Percentiles rank a stretch among this genome's conserved stretches.
These are phyloP conservation scores for Dryobota labecula DNA, from an alignment of 2,888 invertebrate species.

Conservation along the genomic window DNA sequence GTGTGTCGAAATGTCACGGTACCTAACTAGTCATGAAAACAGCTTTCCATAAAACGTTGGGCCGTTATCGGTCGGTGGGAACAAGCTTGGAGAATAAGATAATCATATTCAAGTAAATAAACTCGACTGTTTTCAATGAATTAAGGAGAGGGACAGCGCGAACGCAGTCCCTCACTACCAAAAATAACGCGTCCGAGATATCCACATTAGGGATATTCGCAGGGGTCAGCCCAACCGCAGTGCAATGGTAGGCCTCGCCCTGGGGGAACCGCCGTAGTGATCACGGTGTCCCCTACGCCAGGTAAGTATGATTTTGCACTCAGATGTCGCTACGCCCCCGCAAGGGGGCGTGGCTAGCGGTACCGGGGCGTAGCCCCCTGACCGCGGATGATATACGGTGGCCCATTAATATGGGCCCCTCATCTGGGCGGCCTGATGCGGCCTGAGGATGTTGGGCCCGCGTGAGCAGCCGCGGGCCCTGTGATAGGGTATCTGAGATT, in stretches of 20 bases:
- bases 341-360: too few relatives aligned
- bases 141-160: constrained; percentile 27
- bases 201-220: constrained; percentile 47
- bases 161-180: constrained; percentile 16
- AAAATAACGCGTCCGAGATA: constrained; percentile 65
- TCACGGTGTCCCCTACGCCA: background rate
- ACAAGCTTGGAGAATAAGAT: background rate
- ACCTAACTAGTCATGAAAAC: background rate
- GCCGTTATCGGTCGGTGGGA: background rate
- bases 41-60: background rate
- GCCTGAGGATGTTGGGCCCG: too few relatives aligned
- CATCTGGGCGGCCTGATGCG: too few relatives aligned
- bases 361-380: too few relatives aligned
- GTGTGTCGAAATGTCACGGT: background rate
- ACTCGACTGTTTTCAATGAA: background rate
- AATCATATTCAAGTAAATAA: background rate
- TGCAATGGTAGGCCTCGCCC: constrained; percentile 3
- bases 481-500: too few relatives aligned
- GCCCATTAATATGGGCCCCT: too few relatives aligned
- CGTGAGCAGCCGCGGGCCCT: too few relatives aligned
- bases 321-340: too few relatives aligned
- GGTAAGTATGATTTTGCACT: background rate
- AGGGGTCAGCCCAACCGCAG: constrained; percentile 27
- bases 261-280: background rate
- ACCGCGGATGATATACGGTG: too few relatives aligned